These are phyloP conservation scores for Steinernema scapterisci DNA, from an alignment of 2,888 invertebrate genomes.

Conservation along the genomic window DNA sequence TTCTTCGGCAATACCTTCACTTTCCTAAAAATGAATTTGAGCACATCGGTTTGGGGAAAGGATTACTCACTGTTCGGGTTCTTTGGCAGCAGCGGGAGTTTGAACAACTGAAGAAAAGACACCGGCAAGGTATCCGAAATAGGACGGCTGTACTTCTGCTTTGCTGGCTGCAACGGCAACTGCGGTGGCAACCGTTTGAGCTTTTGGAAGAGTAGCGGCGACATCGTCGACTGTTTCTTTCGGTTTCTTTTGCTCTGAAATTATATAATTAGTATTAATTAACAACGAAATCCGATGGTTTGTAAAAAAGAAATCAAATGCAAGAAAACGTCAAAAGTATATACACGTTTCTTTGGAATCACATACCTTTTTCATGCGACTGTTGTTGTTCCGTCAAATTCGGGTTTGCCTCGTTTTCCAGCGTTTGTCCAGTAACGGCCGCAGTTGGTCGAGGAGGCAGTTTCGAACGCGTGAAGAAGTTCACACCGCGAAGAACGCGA, in stretches of 20 bases:
- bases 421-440: neutral
- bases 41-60: neutral
- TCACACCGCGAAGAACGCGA: neutral
- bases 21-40: neutral
- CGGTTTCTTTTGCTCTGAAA: neutral
- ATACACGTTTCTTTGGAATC: too few relatives aligned
- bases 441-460: neutral
- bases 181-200: neutral
- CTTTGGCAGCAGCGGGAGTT: neutral
- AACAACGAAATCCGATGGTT: too few relatives aligned
- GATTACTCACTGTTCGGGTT: slow-evolving; percentile 2
- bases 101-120: slow-evolving; percentile 34
- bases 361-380: neutral
- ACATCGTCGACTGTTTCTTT: slow-evolving; percentile 12
- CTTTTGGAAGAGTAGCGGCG: neutral
- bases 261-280: neutral
- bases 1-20: slow-evolving; percentile 47
- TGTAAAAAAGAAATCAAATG: too few relatives aligned
- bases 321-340: too few relatives aligned
- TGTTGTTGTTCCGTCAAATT: neutral
- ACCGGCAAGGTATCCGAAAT: slow-evolving; percentile 40
- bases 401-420: neutral
- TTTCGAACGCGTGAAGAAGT: slow-evolving; percentile 1
- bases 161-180: neutral
- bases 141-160: slow-evolving; percentile 33